phyloP scores from a whole-genome alignment of 2,797 vertebrate genomes.

The Phalanger gymnotis region DNA sequence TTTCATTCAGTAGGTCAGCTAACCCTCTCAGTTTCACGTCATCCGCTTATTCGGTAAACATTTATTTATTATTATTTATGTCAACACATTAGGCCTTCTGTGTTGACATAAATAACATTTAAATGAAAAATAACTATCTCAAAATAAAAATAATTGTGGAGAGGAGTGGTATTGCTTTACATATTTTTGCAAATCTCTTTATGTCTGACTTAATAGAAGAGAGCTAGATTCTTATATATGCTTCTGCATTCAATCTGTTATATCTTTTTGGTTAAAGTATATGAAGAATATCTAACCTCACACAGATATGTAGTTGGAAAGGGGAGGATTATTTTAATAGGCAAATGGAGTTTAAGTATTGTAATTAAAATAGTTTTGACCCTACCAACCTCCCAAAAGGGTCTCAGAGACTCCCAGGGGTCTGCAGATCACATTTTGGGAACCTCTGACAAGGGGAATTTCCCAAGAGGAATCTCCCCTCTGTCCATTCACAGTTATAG shows the following conservation, averaged over 20 bases:
- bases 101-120: background rate
- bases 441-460: background rate
- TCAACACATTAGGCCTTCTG: background rate
- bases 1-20: background rate
- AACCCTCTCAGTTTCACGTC: background rate
- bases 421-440: background rate
- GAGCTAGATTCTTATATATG: background rate
- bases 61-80: too few relatives aligned
- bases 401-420: background rate
- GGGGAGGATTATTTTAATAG: background rate
- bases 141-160: background rate
- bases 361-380: background rate
- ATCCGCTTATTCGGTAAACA: background rate
- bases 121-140: background rate
- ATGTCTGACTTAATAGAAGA: background rate
- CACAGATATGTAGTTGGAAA: background rate
- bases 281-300: background rate
- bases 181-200: background rate
- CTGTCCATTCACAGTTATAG: background rate
- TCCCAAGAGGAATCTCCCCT: background rate
- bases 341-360: background rate
- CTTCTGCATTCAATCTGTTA: too few relatives aligned
- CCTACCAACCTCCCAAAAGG: background rate
- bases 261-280: background rate
- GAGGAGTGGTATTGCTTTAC: background rate